Conservation (phyloP, 2,113 vertebrate species). For the Dipodomys merriami region DNA sequence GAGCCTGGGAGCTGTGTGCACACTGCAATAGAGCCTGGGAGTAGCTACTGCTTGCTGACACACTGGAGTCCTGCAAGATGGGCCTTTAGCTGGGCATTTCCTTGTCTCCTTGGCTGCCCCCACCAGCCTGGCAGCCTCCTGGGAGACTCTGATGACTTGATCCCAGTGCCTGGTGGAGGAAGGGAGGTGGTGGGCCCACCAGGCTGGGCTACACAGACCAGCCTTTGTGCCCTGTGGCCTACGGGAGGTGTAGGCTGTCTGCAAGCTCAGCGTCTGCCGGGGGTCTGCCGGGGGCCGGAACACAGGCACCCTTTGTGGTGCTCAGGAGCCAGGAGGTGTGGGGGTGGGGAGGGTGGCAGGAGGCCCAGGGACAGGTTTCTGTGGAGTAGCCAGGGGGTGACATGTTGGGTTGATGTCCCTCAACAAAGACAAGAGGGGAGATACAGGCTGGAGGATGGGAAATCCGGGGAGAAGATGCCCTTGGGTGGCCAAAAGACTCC, state of each 20-base stretch:
- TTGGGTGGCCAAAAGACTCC: background rate
- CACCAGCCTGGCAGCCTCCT: constrained; percentile 48
- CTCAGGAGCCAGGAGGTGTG: background rate
- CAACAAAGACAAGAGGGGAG: background rate
- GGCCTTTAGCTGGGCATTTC: background rate
- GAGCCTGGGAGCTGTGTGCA: background rate
- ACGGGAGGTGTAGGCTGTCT: constrained; percentile 80
- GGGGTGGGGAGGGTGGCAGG: background rate
- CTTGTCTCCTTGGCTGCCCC: background rate
- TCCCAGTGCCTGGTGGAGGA: constrained; percentile 82
- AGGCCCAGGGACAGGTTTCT: background rate
- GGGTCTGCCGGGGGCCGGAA: background rate
- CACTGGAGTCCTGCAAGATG: background rate
- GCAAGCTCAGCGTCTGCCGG: background rate
- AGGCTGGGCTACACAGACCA: constrained; percentile 70
- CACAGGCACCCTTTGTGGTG: constrained; percentile 83
- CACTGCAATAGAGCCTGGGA: background rate
- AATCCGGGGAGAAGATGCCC: background rate
- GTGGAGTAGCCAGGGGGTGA: background rate
- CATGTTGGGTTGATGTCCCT: background rate
- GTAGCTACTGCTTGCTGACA: background rate
- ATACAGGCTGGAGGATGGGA: no score
- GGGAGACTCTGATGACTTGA: constrained; percentile 63
- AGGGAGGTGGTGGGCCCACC: constrained; percentile 76
- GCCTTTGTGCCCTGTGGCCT: constrained; percentile 83